Evolutionary conservation across 1,140 invertebrate species (phyloP), one percentile per base, ranked within the genome.

Genomic region (Drosophila nigrodunni): DNA sequence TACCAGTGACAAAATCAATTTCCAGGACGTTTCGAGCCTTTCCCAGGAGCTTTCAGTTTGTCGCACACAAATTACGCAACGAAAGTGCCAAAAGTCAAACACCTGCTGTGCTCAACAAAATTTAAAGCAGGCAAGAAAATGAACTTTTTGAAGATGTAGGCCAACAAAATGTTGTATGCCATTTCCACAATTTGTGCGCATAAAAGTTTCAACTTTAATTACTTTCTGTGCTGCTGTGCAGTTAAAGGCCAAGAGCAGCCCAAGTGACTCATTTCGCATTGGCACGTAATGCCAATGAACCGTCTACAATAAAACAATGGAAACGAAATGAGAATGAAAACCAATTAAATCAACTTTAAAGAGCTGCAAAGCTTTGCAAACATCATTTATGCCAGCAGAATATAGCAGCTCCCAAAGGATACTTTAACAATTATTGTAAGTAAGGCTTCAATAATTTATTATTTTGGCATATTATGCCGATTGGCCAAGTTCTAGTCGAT

Each of bases 361-460:
- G 35, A 61, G 57, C 55, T 67, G 65, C 71, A 18, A 68, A 55
- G 64, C 64, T 73, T 47, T 69, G 71, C 57, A 69, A 18, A 47
- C 49, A 43, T 49, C 15, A 59, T 58, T 52, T 66, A 21, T 44
- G 7, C 25, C 6, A 0, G 4, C 0, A 30, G 25, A 30, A 30
- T 3, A 30, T 30, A 21, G 39, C 13, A 13, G 35, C 21, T 47
- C 66, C 66, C 43, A 3, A 11, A 35, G 69, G 69, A 66, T 61
- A 37, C 54, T 54, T 47, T 64, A 72, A 65, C 81, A 86, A 86
- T 86, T 86, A 87, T 86, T 78, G 50, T 76, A 68, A 81, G 61
- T 65, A 39, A 43, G n/a, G 34, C 67, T 67, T 86, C 65, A 87
- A 87, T 87, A 87, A 87, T 88, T 82, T 73, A 87, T 88, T 73